phyloP scores from a whole-genome alignment of 2,797 vertebrate genomes.

The Parauchenoglanis ngamensis region DNA sequence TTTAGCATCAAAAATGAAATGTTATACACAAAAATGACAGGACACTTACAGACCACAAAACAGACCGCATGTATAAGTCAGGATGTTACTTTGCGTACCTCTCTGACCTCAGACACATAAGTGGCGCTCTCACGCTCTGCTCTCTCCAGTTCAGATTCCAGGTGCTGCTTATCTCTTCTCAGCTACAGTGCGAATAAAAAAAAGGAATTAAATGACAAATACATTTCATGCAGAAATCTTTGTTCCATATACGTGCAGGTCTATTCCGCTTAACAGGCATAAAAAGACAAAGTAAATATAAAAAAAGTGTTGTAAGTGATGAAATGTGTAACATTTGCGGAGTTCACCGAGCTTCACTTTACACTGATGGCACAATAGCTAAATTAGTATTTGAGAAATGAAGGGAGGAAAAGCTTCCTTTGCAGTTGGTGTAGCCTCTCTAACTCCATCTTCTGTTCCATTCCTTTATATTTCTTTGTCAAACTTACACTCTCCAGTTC shows the following conservation, averaged over 20 bases:
- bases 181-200: conserved; percentile 60
- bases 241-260: neutral
- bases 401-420: neutral
- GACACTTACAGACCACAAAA: neutral
- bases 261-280: neutral
- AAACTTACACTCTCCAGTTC: conserved; percentile 86
- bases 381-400: neutral
- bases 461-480: neutral
- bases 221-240: neutral
- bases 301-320: neutral
- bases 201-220: conserved; percentile 22
- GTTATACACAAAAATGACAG: conserved; percentile 11
- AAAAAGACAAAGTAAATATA: neutral
- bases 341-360: neutral
- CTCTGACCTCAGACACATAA: conserved; percentile 94
- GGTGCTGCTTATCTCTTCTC: conserved; percentile 84
- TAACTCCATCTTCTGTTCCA: neutral
- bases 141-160: conserved; percentile 91
- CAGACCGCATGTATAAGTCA: neutral
- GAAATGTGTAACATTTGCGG: neutral
- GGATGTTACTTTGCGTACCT: conserved; percentile 76
- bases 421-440: neutral
- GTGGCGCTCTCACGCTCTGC: conserved; percentile 92
- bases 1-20: neutral
- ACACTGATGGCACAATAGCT: neutral